A percentile compares a stretch with the other conserved stretches of the same genome.
Conservation (phyloP, 2,797 vertebrate species). For the Lindbergichthys nudifrons region DNA sequence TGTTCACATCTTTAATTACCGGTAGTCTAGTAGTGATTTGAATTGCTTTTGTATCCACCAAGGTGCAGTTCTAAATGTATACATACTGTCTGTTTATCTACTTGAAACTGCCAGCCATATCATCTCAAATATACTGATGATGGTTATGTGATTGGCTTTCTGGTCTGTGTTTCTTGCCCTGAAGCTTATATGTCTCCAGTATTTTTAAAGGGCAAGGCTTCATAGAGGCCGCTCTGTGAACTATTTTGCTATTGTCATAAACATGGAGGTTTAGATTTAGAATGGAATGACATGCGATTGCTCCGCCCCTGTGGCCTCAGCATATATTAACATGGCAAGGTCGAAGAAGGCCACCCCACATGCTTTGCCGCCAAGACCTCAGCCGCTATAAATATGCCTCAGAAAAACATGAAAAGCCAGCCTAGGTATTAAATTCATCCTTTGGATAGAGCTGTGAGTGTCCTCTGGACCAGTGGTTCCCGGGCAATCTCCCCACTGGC, state of each 20-base stretch:
- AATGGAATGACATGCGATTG: constrained; percentile 47
- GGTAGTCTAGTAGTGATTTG: background rate
- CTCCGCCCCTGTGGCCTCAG: constrained; percentile 54
- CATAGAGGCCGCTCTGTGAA: constrained; percentile 3
- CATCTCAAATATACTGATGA: background rate
- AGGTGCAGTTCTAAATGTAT: background rate
- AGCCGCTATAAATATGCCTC: constrained; percentile 74
- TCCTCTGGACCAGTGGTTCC: constrained; percentile 51
- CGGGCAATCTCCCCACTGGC: constrained; percentile 28
- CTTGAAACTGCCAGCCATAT: background rate
- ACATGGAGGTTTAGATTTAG: constrained; percentile 68
- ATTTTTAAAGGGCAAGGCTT: constrained; percentile 8
- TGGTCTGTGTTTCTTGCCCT: constrained; percentile 14
- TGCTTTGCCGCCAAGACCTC: constrained; percentile 62
- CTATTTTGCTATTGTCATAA: constrained; percentile 63
- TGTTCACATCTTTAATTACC: too few species aligned
- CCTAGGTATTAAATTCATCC: constrained; percentile 69
- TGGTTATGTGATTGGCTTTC: constrained; percentile 12
- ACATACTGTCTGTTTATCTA: background rate
- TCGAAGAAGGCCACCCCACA: constrained; percentile 62
- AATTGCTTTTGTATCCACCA: background rate
- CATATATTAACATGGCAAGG: constrained; percentile 77
- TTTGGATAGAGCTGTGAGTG: constrained; percentile 49
- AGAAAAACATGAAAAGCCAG: constrained; percentile 70
- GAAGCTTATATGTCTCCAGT: constrained; percentile 14